Evolutionary conservation across 2,113 vertebrate species (phyloP), one percentile per base, ranked within the genome.

Genomic region (Ailuropoda melanoleuca): DNA sequence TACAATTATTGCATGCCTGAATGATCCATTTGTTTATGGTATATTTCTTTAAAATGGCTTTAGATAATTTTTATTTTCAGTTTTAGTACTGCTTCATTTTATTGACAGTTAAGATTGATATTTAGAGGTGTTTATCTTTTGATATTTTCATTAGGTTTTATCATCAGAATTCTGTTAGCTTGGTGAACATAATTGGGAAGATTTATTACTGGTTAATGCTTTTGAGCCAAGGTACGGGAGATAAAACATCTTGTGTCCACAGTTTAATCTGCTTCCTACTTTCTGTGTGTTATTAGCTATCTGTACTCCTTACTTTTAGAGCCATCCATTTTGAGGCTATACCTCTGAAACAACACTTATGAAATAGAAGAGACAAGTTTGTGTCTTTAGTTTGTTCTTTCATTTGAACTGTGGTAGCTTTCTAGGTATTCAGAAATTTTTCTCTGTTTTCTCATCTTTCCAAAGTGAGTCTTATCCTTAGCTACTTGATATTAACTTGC

Each of bases 51-150:
- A 29, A 92, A 95, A 89, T 72, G 46, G 5, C 4, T 21, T 91
- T 93, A 83, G 64, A 50, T 93, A 86, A 89, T 15, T 11, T 89
- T 97, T n/a, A 31, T 34, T 96, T 96, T 95, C 15, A 56, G 55
- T 75, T 68, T 95, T 68, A 85, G 3, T 68, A 88, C 75, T 93
- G 53, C n/a, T 56, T 39, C 48, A 4, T 90, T 93, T 88, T 92
- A n/a, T n/a, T 92, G 43, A 77, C 15, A 39, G 24, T 43, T 43
- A 43, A 43, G 1, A 77, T 64, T 82, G 46, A 70, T 74, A 58
- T 4, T 84, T 92, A 70, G 29, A 26, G 12, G 17, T 58, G 17
- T 29, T 78, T 23, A 17, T 58, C 50, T 88, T 29, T 6, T 72
- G 1, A n/a, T n/a, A 37, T 77, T 13, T 46, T 90, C 18, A 26